Percentiles rank a stretch among this genome's conserved stretches.
Conservation (phyloP, 2,888 invertebrate species). For the Drosophila recens region DNA sequence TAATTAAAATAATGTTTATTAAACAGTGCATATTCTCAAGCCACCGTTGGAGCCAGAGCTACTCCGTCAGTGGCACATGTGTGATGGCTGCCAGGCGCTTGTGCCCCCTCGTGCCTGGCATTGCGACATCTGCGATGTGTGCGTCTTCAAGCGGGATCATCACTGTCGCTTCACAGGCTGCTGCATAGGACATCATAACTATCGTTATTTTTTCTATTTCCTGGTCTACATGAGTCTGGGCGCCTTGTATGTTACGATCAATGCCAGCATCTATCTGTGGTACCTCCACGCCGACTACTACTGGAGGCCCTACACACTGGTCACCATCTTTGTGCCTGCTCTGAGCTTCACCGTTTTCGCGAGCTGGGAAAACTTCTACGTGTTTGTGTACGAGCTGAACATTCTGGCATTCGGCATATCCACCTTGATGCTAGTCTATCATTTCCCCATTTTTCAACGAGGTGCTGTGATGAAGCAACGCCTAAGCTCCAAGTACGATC, state of each 20-base stretch:
- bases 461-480: constrained; percentile 89
- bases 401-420: constrained; percentile 89
- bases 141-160: constrained; percentile 94
- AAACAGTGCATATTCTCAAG: constrained; percentile 75
- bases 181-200: constrained; percentile 94
- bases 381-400: constrained; percentile 90
- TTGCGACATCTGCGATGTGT: constrained; percentile 93
- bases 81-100: constrained; percentile 90
- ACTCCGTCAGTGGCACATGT: constrained; percentile 89
- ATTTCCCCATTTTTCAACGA: constrained; percentile 89
- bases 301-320: constrained; percentile 86
- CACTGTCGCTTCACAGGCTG: constrained; percentile 95
- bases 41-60: constrained; percentile 84
- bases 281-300: constrained; percentile 76
- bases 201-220: constrained; percentile 93
- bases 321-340: constrained; percentile 91
- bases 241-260: constrained; percentile 89
- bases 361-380: constrained; percentile 88
- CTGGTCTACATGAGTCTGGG: constrained; percentile 90
- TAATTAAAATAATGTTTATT: not conserved
- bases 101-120: constrained; percentile 96
- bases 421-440: constrained; percentile 89
- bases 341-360: constrained; percentile 90
- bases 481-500: constrained; percentile 88
- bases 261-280: constrained; percentile 90